These are phyloP conservation scores for Hyles euphorbiae DNA, from an alignment of 1,140 invertebrate genomes.

Conservation along the genomic window DNA sequence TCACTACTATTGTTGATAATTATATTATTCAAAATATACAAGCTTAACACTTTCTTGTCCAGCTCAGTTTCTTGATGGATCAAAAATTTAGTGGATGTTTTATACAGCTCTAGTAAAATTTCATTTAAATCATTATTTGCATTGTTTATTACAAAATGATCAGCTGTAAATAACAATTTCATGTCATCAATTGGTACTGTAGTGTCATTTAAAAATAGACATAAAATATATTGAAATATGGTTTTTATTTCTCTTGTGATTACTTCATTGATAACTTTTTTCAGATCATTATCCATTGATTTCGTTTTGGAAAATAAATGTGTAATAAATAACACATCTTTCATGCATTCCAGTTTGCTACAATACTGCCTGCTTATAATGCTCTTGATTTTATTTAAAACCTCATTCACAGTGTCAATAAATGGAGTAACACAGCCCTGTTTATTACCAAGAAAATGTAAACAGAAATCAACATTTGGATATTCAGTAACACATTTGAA, in stretches of 20 bases:
- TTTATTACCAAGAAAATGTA: slow-evolving; percentile 42
- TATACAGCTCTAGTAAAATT: slow-evolving; percentile 24
- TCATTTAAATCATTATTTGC: slow-evolving; percentile 16
- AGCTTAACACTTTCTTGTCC: slow-evolving; percentile 31
- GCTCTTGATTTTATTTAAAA: slow-evolving; percentile 33
- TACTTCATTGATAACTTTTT: slow-evolving; percentile 21
- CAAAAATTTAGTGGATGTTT: slow-evolving; percentile 23
- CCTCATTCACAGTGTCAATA: slow-evolving; percentile 33
- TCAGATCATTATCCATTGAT: slow-evolving; percentile 11
- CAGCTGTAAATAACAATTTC: slow-evolving; percentile 14
- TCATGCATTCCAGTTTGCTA: slow-evolving; percentile 38
- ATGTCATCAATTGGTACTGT: slow-evolving; percentile 25
- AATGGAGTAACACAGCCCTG: slow-evolving; percentile 28
- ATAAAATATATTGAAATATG: slow-evolving; percentile 29
- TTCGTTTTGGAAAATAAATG: slow-evolving; percentile 27
- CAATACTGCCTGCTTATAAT: slow-evolving; percentile 40
- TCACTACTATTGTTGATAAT: slow-evolving; percentile 13
- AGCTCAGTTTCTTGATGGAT: slow-evolving; percentile 26
- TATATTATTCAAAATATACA: slow-evolving; percentile 32
- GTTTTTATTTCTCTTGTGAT: slow-evolving; percentile 25
- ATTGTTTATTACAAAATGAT: slow-evolving; percentile 2
- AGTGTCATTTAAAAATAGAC: slow-evolving; percentile 27
- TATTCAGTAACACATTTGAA: slow-evolving; percentile 28
- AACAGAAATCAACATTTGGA: slow-evolving; percentile 38
- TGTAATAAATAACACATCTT: slow-evolving; percentile 42